Evolutionary conservation across 2,797 vertebrate species (phyloP), one percentile per base, ranked within the genome.

Genomic region (Sternarchorhynchus goeldii): DNA sequence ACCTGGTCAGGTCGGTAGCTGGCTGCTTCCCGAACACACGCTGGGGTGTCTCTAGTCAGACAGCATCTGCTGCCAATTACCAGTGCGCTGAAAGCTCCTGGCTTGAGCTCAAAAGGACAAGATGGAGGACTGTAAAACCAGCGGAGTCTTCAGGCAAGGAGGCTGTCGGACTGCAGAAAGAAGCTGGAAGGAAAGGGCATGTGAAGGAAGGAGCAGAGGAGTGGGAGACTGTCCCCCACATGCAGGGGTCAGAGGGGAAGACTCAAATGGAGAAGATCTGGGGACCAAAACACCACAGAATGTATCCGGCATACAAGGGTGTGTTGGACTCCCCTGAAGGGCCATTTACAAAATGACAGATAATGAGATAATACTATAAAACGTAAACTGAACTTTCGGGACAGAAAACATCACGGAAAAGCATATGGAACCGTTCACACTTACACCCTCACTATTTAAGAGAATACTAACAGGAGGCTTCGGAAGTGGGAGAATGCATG

Each of bases 31-130:
- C 17, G 67, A 82, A 78, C 68, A 56, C 76, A 86, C 17, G 66
- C 56, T 76, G 69, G 72, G 82, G 83, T 85, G 79, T 56, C 59
- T 60, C 59, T 73, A 85, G 85, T 80, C 84, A 85, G 80, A 76
- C 78, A 73, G 79, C 90, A 90, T 91, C 90, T 92, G 92, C 85
- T 90, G 81, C 77, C 75, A 63, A 86, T 93, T 91, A 90, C 65
- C 20, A 25, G 10, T 53, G 75, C 71, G 65, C 65, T 78, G 63
- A 85, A 84, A 85, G 71, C 60, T 75, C 76, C 73, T 83, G 50
- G 77, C 78, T 82, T 21, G 73, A 53, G 58, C 75, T 83, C 73
- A 77, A 29, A 70, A 79, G 80, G 86, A 78, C 2, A 21, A 65
- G 80, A 57, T 68, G 80, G 60, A 74, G 62, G 74, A 66, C 82